A percentile compares a stretch with the other conserved stretches of the same genome.
Evolutionary conservation across 2,888 invertebrate genomes (phyloP).

Genomic region (Trichopria drosophilae): DNA sequence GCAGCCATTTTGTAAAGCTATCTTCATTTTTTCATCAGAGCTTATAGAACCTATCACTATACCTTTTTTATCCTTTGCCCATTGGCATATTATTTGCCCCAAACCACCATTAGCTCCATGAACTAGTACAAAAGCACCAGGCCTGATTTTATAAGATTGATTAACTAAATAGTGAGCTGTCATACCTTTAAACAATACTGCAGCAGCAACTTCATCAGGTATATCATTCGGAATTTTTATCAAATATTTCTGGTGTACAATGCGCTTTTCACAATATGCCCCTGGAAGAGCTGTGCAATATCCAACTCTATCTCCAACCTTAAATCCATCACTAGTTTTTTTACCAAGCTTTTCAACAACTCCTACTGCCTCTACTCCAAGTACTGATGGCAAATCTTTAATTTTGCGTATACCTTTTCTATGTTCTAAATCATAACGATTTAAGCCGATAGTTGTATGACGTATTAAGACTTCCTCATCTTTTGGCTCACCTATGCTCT

Average conservation of each 20-base stretch:
- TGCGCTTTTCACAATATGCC: constrained; percentile 24
- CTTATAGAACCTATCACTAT: constrained; percentile 22
- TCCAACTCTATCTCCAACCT: constrained; percentile 23
- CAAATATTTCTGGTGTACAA: constrained; percentile 22
- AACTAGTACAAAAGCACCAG: constrained; percentile 23
- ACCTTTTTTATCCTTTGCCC: constrained; percentile 22
- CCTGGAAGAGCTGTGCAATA: constrained; percentile 22
- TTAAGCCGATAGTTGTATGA: constrained; percentile 21
- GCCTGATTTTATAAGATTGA: constrained; percentile 18
- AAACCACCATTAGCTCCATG: constrained; percentile 23
- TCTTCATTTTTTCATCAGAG: constrained; percentile 25
- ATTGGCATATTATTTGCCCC: constrained; percentile 23
- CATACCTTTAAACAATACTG: constrained; percentile 22
- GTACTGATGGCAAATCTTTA: constrained; percentile 22
- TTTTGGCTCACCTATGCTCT: constrained; percentile 18
- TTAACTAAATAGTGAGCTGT: constrained; percentile 24
- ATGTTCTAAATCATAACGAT: constrained; percentile 15
- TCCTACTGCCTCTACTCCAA: constrained; percentile 18
- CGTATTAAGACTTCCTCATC: constrained; percentile 17
- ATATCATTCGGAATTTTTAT: constrained; percentile 20
- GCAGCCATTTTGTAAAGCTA: constrained; percentile 23
- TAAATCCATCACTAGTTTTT: constrained; percentile 20
- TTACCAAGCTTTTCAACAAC: constrained; percentile 22
- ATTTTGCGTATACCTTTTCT: constrained; percentile 17
- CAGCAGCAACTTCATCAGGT: constrained; percentile 23